phyloP scores from a whole-genome alignment of 1,140 invertebrate genomes.

The Atta cephalotes region DNA sequence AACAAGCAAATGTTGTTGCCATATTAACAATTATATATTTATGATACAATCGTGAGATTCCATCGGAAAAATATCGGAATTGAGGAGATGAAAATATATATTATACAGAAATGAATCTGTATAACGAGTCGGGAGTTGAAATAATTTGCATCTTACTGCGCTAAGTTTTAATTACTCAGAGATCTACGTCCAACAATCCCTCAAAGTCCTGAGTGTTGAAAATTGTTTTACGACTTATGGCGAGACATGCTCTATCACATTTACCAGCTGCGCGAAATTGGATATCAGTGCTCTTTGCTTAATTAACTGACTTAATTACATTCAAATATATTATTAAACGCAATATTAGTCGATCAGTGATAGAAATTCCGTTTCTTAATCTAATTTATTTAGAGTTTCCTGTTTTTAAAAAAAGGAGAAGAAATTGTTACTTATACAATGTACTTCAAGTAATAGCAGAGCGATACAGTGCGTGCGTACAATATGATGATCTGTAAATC shows the following conservation, averaged over 20 bases:
- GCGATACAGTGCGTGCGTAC: background rate
- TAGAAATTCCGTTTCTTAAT: background rate
- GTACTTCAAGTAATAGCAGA: background rate
- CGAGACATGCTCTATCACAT: slow-evolving; percentile 52
- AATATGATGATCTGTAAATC: slow-evolving; percentile 30
- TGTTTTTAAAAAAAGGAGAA: background rate
- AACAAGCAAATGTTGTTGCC: background rate
- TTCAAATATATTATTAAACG: slow-evolving; percentile 26
- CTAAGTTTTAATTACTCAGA: slow-evolving; percentile 63
- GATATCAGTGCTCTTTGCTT: slow-evolving; percentile 53
- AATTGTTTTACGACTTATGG: slow-evolving; percentile 57
- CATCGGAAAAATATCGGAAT: background rate
- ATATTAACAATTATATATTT: slow-evolving; percentile 4
- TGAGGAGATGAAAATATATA: slow-evolving; percentile 6
- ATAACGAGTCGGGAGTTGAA: slow-evolving; percentile 57
- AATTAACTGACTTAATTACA: slow-evolving; percentile 46
- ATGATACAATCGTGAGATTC: slow-evolving; percentile 5
- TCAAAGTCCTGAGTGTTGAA: slow-evolving; percentile 62
- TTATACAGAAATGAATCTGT: slow-evolving; percentile 55
- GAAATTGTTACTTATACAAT: background rate
- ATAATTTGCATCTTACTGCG: slow-evolving; percentile 62
- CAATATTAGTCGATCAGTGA: background rate
- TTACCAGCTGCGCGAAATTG: slow-evolving; percentile 52
- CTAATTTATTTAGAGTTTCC: background rate
- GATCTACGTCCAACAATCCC: slow-evolving; percentile 58